Evolutionary conservation across 2,113 vertebrate genomes (phyloP), one percentile per base, ranked within the genome.

Genomic region (Leucoraja erinaceus): DNA sequence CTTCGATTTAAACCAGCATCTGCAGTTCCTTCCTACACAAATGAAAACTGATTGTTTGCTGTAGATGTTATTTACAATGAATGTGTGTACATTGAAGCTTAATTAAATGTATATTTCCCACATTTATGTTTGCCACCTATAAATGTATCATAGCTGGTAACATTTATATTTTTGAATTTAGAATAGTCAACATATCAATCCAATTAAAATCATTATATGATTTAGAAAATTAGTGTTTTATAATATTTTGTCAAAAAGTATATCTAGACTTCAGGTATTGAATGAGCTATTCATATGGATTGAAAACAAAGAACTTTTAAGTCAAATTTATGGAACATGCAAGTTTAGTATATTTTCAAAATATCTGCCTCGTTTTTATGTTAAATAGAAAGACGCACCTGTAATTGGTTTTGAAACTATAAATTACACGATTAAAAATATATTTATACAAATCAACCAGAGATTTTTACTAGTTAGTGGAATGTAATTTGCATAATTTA

Each of bases 401-500:
- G 72, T 72, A 70, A 91, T 91, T 54, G 72, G 38, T 33, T 72
- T 91, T 72, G 61, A 31, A 33, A 68, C n/a, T 68, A 7, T 66
- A 16, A 33, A 68, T n/a, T 16, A 20, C 86, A 25, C 25, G 68
- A 22, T 72, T 72, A 72, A 22, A 70, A 72, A 72, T 68, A 66
- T 33, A 72, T 91, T 91, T 70, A 47, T 74, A 74, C 66, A 54
- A 91, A 72, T 91, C 33, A 38, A 54, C 47, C 66, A 72, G 70
- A 38, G 4, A 72, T 12, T 91, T 91, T 74, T 91, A 68, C 22
- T 91, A 28, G 66, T 91, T 68, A 54, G 22, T 91, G 33, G 33
- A 91, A 38, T 38, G 59, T 91, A 14, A 91, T 91, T 72, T 91
- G 63, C 66, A 38, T 91, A 91, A 91, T 91, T 91, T 70, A 72